Evolutionary conservation across 2,797 vertebrate species (phyloP).

Genomic region (Artibeus lituratus): DNA sequence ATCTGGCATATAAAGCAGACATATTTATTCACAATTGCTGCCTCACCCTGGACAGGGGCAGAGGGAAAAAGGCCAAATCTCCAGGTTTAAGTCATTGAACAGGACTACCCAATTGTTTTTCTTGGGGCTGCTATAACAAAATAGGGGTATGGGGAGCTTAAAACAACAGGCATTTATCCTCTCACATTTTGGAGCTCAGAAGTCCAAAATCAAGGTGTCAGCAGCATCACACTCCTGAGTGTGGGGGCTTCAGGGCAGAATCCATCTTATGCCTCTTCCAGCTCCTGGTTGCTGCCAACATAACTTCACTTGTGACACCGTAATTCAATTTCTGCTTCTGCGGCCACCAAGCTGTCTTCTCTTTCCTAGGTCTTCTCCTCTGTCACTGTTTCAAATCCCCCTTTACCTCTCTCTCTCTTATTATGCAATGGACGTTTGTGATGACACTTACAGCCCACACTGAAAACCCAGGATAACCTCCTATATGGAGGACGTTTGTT

Average conservation of each 20-base stretch:
- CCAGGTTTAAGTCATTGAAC: background rate
- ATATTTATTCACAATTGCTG: background rate
- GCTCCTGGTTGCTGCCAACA: background rate
- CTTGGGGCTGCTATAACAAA: background rate
- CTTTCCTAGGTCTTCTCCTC: background rate
- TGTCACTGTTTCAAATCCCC: background rate
- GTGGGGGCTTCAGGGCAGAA: background rate
- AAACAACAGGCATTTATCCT: background rate
- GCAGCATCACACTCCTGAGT: rapidly evolving
- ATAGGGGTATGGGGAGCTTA: background rate
- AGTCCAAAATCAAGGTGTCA: background rate
- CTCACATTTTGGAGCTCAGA: background rate
- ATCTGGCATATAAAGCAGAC: background rate
- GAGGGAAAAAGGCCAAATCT: background rate
- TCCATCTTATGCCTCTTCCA: background rate
- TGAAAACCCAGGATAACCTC: background rate
- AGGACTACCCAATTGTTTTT: too few species aligned
- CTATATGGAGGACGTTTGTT: background rate
- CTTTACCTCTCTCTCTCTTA: background rate
- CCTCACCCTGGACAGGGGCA: background rate
- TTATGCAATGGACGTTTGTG: background rate
- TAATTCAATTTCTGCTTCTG: background rate
- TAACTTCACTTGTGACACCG: background rate
- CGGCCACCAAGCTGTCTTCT: background rate
- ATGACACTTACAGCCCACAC: background rate